Base-by-base conservation (phyloP, 2,888 invertebrate genomes). In the Phasia obesa region DNA sequence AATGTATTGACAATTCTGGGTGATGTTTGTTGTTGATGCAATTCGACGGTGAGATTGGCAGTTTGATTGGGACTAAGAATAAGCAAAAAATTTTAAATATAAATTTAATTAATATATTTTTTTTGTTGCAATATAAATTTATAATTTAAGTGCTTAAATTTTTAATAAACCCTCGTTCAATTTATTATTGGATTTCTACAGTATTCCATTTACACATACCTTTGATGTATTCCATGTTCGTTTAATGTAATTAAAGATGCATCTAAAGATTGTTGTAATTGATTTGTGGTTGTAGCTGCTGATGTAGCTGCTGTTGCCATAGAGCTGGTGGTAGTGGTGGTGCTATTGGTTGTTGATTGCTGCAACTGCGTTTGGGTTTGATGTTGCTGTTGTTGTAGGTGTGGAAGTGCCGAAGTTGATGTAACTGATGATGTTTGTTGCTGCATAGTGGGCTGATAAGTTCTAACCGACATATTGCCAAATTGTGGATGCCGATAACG, bases 401-500 rank as follows among this genome's bases (percentile, higher is more conserved):
- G 76, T 44, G 65, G 4, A 49, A 49, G 17, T 19, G 35, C 2
- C 1, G 65, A 11, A 19, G 57, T 49, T 59, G 59, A 35, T n/a
- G 57, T 19, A 7, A 19, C 44, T 42, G 53, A n/a, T 44, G 51
- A 5, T 42, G 38, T 25, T 53, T 64, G 49, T 42, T 85, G 76
- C 60, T 84, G 79, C 60, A 81, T 81, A 85, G 74, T 84, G 84
- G 53, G 69, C 44, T 86, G 86, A 85, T 87, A 87, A 64, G 90
- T 89, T 13, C 91, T 86, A 69, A 90, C 88, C 9, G 91, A 88
- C 91, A 90, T 90, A 80, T 90, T 90, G 35, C 90, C 90, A 69
- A 90, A 90, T 62, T 90, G 91, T 23, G 91, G 91, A 87, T 90
- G 91, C 84, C 91, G 90, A 83, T 90, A 90, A 79, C 86, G 85